Base-by-base conservation (phyloP, 2,113 vertebrate genomes). In the Daubentonia madagascariensis region DNA sequence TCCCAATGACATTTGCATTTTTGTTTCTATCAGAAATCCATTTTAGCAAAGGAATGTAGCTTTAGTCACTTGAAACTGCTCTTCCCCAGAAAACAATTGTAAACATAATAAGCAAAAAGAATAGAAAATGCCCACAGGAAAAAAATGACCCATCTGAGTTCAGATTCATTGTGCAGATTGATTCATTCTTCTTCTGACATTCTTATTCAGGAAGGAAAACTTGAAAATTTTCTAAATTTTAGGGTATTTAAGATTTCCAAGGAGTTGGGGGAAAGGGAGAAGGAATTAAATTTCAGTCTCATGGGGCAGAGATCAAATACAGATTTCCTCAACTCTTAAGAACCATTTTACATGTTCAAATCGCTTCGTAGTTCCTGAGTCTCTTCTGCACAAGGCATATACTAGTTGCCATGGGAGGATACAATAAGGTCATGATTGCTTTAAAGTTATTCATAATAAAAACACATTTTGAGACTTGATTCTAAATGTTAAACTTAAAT, bases 401-500 rank as follows among this genome's bases (percentile, higher is more conserved):
- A 57, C 50, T 35, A 13, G 73, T 80, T 95, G 94, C 79, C 72
- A 23, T 4, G 32, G 89, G 89, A 87, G 84, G 87, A 45, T 72
- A 85, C 32, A 76, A 25, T 87, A 92, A 95, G 96, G 96, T 96
- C 97, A 85, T 50, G 59, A 91, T 92, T 96, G 95, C 95, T 91
- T 96, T 92, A 92, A 96, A 96, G 95, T 96, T 93, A 96, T 88
- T 94, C 97, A 90, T 92, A 96, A 96, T 97, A 93, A 95, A 97
- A 98, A 96, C 90, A 96, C 89, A 88, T 96, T 98, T 96, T 73
- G 95, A 96, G 96, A 85, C 61, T 88, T 57, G 76, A 94, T 93
- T 97, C 95, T 97, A 95, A 98, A 97, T 97, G 96, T 94, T 96
- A 96, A 96, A 94, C 94, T 97, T 95, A 98, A 97, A 97, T 97